These are phyloP conservation scores for Orthosia gothica DNA, from an alignment of 2,888 invertebrate genomes.

Conservation along the genomic window DNA sequence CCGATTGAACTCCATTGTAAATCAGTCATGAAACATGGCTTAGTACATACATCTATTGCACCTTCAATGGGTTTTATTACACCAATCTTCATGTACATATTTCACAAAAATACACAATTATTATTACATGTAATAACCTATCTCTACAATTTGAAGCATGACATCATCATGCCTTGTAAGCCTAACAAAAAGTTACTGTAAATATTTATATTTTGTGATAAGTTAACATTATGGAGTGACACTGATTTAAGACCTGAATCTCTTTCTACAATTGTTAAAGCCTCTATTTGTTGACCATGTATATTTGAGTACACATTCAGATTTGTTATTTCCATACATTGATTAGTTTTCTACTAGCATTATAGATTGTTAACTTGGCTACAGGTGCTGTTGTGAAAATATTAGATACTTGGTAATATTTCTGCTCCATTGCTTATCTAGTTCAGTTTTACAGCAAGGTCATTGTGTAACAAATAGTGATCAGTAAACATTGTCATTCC, in stretches of 20 bases:
- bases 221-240: not conserved
- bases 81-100: not conserved
- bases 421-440: not conserved
- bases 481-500: conserved; percentile 69
- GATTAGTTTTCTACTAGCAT: too few species aligned
- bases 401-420: not conserved
- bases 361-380: too few species aligned
- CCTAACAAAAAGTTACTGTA: not conserved
- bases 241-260: not conserved
- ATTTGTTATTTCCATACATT: too few species aligned
- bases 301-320: too few species aligned
- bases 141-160: conserved; percentile 17
- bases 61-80: not conserved
- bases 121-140: not conserved
- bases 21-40: not conserved
- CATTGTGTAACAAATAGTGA: conserved; percentile 4
- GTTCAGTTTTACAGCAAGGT: not conserved
- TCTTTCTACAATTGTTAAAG: too few species aligned
- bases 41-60: not conserved
- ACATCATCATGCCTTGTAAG: conserved; percentile 34
- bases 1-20: not conserved
- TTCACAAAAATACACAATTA: not conserved
- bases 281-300: too few species aligned
- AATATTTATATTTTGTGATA: conserved; percentile 12
- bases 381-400: not conserved